Conservation (phyloP, 2,797 vertebrate species). For the Tolypeutes matacus region DNA sequence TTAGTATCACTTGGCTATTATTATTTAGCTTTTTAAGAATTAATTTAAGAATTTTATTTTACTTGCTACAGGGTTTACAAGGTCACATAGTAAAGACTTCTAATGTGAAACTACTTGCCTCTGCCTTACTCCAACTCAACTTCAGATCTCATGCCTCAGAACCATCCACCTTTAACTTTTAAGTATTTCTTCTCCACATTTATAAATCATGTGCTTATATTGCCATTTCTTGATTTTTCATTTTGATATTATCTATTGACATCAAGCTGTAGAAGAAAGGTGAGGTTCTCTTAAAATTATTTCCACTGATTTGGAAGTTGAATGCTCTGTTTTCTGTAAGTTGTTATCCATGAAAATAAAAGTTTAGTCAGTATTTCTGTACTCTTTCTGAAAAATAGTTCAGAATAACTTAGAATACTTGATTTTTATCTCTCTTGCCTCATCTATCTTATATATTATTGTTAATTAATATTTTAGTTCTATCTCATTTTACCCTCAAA, state of each 20-base stretch:
- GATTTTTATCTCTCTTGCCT: constrained; percentile 45
- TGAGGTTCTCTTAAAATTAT: constrained; percentile 18
- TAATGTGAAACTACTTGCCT: neutral
- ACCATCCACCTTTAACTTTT: neutral
- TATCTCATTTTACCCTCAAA: constrained; percentile 1
- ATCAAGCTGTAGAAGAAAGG: constrained; percentile 15
- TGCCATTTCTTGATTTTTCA: constrained; percentile 44
- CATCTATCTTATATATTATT: neutral
- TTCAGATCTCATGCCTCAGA: constrained; percentile 25
- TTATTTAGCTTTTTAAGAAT: constrained; percentile 53
- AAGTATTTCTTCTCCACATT: too few species aligned
- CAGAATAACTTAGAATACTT: neutral
- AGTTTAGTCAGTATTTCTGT: neutral
- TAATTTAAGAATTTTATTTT: neutral
- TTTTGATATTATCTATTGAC: neutral
- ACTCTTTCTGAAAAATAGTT: neutral
- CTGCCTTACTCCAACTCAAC: constrained; percentile 8
- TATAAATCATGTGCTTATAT: neutral
- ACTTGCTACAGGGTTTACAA: constrained; percentile 6
- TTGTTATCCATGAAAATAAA: neutral
- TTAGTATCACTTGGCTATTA: neutral
- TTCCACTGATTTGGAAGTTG: constrained; percentile 9
- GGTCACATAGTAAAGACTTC: neutral
- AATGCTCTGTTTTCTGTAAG: neutral
- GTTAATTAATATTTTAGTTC: constrained; percentile 23